Conservation (phyloP, 2,113 vertebrate species). For the Sinocyclocheilus anshuiensis region DNA sequence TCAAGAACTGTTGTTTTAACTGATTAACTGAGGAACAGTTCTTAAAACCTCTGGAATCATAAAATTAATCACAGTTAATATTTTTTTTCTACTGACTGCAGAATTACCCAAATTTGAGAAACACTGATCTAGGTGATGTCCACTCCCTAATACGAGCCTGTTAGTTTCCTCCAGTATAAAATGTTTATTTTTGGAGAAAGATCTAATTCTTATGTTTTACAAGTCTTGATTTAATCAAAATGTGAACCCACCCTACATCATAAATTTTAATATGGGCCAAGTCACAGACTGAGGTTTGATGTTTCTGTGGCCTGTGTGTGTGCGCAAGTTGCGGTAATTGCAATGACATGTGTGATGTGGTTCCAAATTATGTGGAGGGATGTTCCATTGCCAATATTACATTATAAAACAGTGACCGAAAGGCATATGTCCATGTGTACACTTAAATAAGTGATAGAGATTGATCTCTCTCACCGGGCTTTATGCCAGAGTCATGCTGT, state of each 20-base stretch:
- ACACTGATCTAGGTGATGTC: not conserved
- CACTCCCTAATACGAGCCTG: constrained; percentile 44
- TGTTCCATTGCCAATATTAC: constrained; percentile 9
- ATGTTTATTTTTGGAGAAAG: constrained; percentile 62
- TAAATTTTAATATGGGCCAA: constrained; percentile 58
- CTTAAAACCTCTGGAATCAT: not conserved
- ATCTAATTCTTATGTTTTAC: constrained; percentile 51
- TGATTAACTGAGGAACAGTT: no score
- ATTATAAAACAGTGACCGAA: constrained; percentile 4
- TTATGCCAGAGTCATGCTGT: constrained; percentile 19
- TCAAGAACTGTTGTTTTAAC: no score
- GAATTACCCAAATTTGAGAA: not conserved
- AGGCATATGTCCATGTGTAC: not conserved
- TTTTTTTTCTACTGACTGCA: not conserved
- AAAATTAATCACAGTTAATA: not conserved
- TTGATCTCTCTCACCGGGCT: constrained; percentile 21
- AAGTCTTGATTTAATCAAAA: constrained; percentile 65
- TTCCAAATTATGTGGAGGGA: constrained; percentile 53
- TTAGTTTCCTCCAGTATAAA: constrained; percentile 56
- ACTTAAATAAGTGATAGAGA: not conserved
- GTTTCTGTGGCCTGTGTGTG: constrained; percentile 10
- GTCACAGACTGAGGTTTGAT: constrained; percentile 60
- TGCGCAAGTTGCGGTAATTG: constrained; percentile 61
- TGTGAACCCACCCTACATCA: constrained; percentile 57
- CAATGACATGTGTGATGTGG: constrained; percentile 57